Conservation (phyloP, 2,888 invertebrate genomes). For the Aphelenchoides bicaudatus region DNA sequence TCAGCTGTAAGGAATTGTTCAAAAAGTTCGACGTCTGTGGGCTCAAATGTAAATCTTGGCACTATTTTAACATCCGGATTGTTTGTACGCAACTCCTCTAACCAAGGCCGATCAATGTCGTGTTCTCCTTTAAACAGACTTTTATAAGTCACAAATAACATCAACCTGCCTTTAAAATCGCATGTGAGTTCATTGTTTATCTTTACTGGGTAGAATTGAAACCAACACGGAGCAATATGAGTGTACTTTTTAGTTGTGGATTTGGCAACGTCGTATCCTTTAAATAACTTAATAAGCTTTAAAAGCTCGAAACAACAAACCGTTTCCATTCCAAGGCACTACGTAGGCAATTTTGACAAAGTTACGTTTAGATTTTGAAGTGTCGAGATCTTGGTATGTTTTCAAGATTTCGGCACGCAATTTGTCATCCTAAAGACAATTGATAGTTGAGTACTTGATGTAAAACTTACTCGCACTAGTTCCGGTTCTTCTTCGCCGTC, state of each 20-base stretch:
- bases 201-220: too few species aligned
- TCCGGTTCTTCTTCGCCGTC: too few species aligned
- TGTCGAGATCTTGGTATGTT: constrained; percentile 11
- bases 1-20: constrained; percentile 71
- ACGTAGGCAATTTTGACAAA: constrained; percentile 36
- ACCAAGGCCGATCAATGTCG: constrained; percentile 63
- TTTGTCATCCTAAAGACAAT: constrained; percentile 7
- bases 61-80: constrained; percentile 65
- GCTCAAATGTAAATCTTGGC: constrained; percentile 83
- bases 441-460: too few species aligned
- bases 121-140: constrained; percentile 64
- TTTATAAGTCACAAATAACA: too few species aligned
- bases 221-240: constrained; percentile 89
- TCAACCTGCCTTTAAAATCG: too few species aligned
- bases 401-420: constrained; percentile 16
- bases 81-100: constrained; percentile 41
- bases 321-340: constrained; percentile 43
- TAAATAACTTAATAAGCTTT: constrained; percentile 75
- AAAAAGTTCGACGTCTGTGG: constrained; percentile 76
- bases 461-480: too few species aligned
- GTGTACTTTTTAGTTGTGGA: constrained; percentile 80
- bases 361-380: constrained; percentile 14
- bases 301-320: not conserved
- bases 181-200: too few species aligned
- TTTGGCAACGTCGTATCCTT: constrained; percentile 88